These are phyloP conservation scores for Hemiscyllium ocellatum DNA, from an alignment of 2,113 vertebrate species.

Conservation along the genomic window DNA sequence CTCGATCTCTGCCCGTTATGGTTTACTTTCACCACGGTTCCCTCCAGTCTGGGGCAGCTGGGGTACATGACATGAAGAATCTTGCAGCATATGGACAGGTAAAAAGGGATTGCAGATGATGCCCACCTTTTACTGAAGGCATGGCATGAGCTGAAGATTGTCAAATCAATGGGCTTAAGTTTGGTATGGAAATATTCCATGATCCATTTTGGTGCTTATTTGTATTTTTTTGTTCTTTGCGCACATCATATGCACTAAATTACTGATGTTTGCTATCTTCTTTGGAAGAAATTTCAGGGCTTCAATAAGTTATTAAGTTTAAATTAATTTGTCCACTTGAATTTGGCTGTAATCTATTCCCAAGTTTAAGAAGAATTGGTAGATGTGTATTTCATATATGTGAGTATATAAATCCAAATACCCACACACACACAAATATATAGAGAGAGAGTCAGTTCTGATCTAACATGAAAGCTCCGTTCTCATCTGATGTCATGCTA, in stretches of 20 bases:
- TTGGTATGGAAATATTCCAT: background rate
- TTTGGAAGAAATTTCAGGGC: background rate
- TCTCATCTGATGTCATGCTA: no score
- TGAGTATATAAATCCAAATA: no score
- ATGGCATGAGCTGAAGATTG: background rate
- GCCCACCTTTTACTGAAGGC: background rate
- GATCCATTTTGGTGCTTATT: background rate
- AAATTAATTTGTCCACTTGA: no score
- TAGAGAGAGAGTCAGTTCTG: no score
- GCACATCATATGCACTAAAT: background rate
- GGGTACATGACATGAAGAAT: conserved; percentile 14
- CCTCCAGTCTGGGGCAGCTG: background rate
- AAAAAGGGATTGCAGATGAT: background rate
- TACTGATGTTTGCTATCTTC: background rate
- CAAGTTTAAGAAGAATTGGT: no score
- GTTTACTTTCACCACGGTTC: conserved; percentile 23
- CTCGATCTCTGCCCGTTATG: background rate
- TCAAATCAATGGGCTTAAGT: background rate
- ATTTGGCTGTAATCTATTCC: no score
- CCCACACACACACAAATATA: no score
- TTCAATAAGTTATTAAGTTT: no score
- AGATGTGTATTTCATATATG: no score
- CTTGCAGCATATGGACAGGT: conserved; percentile 26
- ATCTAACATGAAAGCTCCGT: no score
- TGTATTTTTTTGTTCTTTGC: background rate